Conservation (phyloP, 2,888 invertebrate species). For the Ptychoptera albimana region DNA sequence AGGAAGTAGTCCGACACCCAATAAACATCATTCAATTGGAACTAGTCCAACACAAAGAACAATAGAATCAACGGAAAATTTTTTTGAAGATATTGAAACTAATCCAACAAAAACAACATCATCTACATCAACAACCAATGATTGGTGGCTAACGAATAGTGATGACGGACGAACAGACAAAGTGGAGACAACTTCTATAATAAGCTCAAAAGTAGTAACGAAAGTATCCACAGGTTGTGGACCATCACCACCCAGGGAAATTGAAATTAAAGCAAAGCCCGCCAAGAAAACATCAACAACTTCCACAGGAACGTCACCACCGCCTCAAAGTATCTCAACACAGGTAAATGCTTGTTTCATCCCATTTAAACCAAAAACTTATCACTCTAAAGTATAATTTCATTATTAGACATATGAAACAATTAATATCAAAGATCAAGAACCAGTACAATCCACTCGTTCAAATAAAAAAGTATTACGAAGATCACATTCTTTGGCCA, state of each 20-base stretch:
- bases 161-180: too few species aligned
- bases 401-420: constrained; percentile 6
- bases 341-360: constrained; percentile 41
- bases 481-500: constrained; percentile 24
- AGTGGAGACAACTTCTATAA: too few species aligned
- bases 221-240: constrained; percentile 45
- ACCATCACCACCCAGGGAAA: constrained; percentile 41
- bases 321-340: constrained; percentile 74
- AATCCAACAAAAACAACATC: too few species aligned
- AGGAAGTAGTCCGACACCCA: too few species aligned
- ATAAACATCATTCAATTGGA: too few species aligned
- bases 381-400: not conserved
- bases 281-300: constrained; percentile 14
- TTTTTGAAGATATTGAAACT: too few species aligned
- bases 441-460: constrained; percentile 17
- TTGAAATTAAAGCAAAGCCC: constrained; percentile 11
- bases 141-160: too few species aligned
- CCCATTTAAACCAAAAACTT: too few species aligned
- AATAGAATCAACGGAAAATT: too few species aligned
- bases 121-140: too few species aligned
- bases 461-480: constrained; percentile 18
- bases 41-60: too few species aligned
- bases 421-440: constrained; percentile 11
- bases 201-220: constrained; percentile 6
- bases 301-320: constrained; percentile 70